Percentiles rank a stretch among this genome's conserved stretches.
Conservation (phyloP, 2,888 invertebrate genomes). For the Drosophila dives region DNA sequence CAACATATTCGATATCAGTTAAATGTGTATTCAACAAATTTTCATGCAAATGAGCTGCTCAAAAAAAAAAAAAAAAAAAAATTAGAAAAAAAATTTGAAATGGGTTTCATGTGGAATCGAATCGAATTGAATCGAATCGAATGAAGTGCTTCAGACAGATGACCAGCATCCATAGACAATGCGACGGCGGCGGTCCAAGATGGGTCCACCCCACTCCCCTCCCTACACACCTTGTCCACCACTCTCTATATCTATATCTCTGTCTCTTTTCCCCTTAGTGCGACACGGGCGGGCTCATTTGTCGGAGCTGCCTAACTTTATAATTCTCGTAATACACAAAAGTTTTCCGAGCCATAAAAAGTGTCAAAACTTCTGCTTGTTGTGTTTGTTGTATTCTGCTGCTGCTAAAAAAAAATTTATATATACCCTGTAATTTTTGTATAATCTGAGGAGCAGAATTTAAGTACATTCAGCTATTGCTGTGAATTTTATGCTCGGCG, state of each 20-base stretch:
- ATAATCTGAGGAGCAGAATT: not conserved
- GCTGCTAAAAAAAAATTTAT: slow-evolving; percentile 65
- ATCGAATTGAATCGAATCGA: slow-evolving; percentile 2
- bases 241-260: not conserved
- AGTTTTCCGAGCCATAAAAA: slow-evolving; percentile 69
- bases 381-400: not conserved
- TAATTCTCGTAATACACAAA: slow-evolving; percentile 52
- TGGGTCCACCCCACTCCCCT: not conserved
- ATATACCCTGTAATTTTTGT: slow-evolving; percentile 22
- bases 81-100: not conserved
- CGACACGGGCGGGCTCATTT: slow-evolving; percentile 75
- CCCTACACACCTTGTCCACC: not conserved
- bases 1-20: slow-evolving; percentile 71
- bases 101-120: slow-evolving; percentile 10
- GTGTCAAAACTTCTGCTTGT: slow-evolving; percentile 64
- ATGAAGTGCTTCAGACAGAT: slow-evolving; percentile 56
- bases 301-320: slow-evolving; percentile 58
- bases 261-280: slow-evolving; percentile 10
- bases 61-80: no score
- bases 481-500: not conserved
- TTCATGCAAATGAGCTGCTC: slow-evolving; percentile 70
- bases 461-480: not conserved
- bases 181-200: slow-evolving; percentile 73
- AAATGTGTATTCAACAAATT: slow-evolving; percentile 74
- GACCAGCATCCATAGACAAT: slow-evolving; percentile 75